A percentile compares a stretch with the other conserved stretches of the same genome.
phyloP scores from a whole-genome alignment of 2,113 vertebrate species.

The Ginglymostoma cirratum region DNA sequence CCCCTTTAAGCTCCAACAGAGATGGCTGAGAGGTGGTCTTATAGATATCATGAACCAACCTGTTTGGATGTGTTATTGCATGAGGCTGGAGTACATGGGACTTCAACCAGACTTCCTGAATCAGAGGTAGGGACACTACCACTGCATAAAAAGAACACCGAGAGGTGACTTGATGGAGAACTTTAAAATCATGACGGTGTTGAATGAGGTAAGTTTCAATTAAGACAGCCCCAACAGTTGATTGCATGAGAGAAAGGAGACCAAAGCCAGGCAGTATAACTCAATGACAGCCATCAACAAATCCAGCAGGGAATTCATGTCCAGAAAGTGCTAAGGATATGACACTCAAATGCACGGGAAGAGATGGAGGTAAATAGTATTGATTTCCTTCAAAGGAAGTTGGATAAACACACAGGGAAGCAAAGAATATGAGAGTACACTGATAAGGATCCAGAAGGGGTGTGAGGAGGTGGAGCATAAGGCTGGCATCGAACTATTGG shows the following conservation, averaged over 20 bases:
- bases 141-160: too few relatives aligned
- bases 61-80: too few relatives aligned
- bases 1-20: background rate
- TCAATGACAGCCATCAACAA: background rate
- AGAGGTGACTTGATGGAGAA: background rate
- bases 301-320: background rate
- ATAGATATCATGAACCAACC: too few relatives aligned
- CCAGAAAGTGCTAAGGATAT: background rate
- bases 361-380: background rate
- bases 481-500: too few relatives aligned
- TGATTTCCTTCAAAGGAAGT: background rate
- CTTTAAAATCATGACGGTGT: background rate
- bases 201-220: background rate
- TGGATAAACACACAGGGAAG: background rate
- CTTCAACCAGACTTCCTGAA: too few relatives aligned
- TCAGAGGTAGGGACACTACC: too few relatives aligned
- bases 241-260: too few relatives aligned
- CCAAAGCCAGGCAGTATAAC: background rate
- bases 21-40: background rate
- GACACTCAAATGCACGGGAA: background rate
- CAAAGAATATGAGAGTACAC: too few relatives aligned
- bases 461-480: too few relatives aligned
- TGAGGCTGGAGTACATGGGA: too few relatives aligned
- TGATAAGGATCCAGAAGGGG: too few relatives aligned
- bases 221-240: too few relatives aligned